phyloP scores from a whole-genome alignment of 2,797 vertebrate genomes.

The Nothura maculosa region DNA sequence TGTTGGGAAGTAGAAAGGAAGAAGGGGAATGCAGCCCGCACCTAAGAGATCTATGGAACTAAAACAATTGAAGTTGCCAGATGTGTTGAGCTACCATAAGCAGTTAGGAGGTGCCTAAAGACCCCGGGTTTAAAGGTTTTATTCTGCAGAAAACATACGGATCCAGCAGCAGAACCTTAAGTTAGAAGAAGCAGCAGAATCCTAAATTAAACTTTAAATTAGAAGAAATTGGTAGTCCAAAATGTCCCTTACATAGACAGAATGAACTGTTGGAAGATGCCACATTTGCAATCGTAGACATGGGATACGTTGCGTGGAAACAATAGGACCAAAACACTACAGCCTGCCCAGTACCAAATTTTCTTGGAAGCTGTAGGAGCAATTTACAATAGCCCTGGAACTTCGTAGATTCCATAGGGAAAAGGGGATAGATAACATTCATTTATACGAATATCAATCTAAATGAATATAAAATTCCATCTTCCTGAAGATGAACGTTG shows the following conservation, averaged over 20 bases:
- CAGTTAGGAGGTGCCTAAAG: background rate
- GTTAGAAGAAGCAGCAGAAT: background rate
- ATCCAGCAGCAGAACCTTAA: background rate
- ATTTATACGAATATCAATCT: too few relatives aligned
- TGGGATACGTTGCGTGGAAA: background rate
- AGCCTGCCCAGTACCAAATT: too few relatives aligned
- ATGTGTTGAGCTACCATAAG: background rate
- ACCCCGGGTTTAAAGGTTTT: background rate
- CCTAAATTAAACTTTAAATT: background rate
- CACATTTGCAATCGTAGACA: background rate
- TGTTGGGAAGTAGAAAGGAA: conserved; percentile 11
- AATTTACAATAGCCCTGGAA: background rate
- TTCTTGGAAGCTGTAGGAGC: background rate
- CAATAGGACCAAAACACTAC: background rate
- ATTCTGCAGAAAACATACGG: background rate
- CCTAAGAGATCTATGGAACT: background rate
- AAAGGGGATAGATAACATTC: background rate
- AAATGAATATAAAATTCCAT: too few relatives aligned
- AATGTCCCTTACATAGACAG: background rate
- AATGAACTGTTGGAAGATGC: background rate
- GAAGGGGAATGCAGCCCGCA: background rate
- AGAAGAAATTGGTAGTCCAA: background rate
- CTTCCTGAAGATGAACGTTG: background rate
- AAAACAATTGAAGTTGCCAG: background rate
- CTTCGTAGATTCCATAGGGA: background rate